Conservation (phyloP, 37 sponge, comb jelly and placozoan genomes). For the Diacarnus erythraeanus region DNA sequence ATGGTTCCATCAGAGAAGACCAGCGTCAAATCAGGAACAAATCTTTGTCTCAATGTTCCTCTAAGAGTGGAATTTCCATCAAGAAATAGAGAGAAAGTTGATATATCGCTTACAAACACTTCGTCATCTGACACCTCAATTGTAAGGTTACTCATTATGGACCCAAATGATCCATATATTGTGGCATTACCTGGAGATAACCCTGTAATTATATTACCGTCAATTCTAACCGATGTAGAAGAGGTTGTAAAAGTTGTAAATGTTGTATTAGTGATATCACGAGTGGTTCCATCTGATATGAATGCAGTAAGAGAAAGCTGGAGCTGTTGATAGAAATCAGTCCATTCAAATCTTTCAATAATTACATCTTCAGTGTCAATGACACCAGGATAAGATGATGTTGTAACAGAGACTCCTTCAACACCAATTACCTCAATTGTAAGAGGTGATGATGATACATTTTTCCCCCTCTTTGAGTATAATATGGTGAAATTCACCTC, state of each 20-base stretch:
- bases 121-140: slow-evolving; percentile 25
- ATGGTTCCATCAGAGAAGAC: slow-evolving; percentile 46
- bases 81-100: slow-evolving; percentile 10
- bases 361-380: slow-evolving; percentile 1
- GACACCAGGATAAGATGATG: slow-evolving; percentile 38
- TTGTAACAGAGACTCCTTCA: slow-evolving; percentile 3
- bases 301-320: slow-evolving; percentile 37
- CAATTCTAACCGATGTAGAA: not conserved
- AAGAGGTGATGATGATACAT: not conserved
- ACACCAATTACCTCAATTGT: slow-evolving; percentile 38
- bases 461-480: not conserved
- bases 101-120: slow-evolving; percentile 17
- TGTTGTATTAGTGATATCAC: slow-evolving; percentile 22
- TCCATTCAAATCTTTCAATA: not conserved
- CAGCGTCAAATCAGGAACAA: slow-evolving; percentile 28
- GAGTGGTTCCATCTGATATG: slow-evolving; percentile 16
- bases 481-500: slow-evolving; percentile 17
- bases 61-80: not conserved
- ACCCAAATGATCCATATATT: slow-evolving; percentile 19
- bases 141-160: not conserved
- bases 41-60: not conserved
- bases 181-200: slow-evolving; percentile 7
- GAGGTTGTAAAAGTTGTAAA: not conserved
- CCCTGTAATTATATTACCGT: slow-evolving; percentile 7
- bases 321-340: slow-evolving; percentile 31